Evolutionary conservation across 2,888 invertebrate species (phyloP), one percentile per base, ranked within the genome.

Genomic region (Hydroisotoma schaefferi): DNA sequence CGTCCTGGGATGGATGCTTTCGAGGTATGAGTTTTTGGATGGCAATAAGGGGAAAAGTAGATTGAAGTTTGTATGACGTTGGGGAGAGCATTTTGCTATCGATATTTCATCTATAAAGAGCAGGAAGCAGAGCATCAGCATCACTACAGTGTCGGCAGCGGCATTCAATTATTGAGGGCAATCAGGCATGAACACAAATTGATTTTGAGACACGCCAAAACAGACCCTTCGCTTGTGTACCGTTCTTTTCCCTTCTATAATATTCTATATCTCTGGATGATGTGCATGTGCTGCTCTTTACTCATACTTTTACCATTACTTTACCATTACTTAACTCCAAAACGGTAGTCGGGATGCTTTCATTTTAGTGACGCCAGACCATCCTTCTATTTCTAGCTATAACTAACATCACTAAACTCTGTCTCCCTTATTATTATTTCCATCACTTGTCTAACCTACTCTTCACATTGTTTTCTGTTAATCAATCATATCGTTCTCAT

Each of bases 81-180:
- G 23, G 43, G 57, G 61, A 46, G 67, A 57, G 60, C 63, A 62
- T 59, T 62, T 63, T 65, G 61, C 63, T 69, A 71, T 71, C 66
- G 66, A 67, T 69, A 69, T 71, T 71, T 68, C 68, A 71, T 69
- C 68, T 68, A 65, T 67, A 59, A 54, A 18, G 40, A 40, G 54
- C 40, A 43, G 53, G 58, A 59, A 66, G 61, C 47, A 57, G 61
- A 63, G 59, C 63, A 61, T 63, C 61, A 61, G 47, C 22, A 40
- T 26, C 52, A 38, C 27, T 38, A 29, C 59, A 60, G 63, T 69
- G 69, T 68, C 69, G 67, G 69, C 70, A 67, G 68, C 69, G 69
- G 69, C 70, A 70, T 72, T 72, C 72, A 72, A 72, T 72, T 70
- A 72, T 67, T 72, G 72, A 69, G 66, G 69, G 72, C 69, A 72